Evolutionary conservation across 2,113 vertebrate species (phyloP).

Genomic region (Strix aluco): DNA sequence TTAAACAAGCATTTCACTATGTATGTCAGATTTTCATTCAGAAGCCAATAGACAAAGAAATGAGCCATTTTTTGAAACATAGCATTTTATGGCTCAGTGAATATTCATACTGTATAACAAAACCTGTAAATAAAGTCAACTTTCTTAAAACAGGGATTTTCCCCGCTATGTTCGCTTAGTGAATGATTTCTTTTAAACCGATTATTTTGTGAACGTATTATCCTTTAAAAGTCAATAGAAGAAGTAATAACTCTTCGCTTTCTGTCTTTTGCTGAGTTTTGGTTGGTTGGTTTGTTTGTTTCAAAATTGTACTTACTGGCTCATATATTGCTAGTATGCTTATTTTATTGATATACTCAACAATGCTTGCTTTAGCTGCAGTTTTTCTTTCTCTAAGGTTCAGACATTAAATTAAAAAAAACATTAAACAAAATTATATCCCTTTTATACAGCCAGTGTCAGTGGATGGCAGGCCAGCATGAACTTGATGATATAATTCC

Average conservation of each 20-base stretch:
- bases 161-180: background rate
- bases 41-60: background rate
- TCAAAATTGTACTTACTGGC: background rate
- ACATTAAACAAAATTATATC: background rate
- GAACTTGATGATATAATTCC: background rate
- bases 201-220: background rate
- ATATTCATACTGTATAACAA: background rate
- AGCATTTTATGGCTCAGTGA: background rate
- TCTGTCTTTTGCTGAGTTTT: background rate
- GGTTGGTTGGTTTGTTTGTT: background rate
- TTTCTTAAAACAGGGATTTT: background rate
- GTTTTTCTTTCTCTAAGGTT: background rate
- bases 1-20: conserved; percentile 6
- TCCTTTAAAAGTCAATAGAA: background rate
- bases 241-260: background rate
- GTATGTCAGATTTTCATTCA: background rate
- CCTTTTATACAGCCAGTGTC: background rate
- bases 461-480: background rate
- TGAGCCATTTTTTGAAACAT: background rate
- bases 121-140: background rate
- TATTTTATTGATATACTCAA: background rate
- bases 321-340: background rate
- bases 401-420: background rate
- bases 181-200: background rate
- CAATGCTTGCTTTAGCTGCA: background rate